Percentiles rank a stretch among this genome's conserved stretches.
Conservation (phyloP, 2,113 vertebrate species). For the Canis aureus region DNA sequence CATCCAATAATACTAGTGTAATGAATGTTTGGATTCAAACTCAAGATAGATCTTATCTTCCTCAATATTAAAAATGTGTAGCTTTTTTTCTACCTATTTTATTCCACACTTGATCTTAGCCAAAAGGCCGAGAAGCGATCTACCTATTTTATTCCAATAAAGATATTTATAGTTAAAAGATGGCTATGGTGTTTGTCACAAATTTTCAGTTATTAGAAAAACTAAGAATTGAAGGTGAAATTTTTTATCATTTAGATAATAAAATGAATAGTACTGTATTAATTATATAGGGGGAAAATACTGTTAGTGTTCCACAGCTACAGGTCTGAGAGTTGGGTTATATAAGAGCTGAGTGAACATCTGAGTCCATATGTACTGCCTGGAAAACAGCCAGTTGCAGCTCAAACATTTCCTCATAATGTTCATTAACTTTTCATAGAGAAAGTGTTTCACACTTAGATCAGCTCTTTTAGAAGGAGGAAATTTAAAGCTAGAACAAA, state of each 20-base stretch:
- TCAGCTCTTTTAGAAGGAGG: constrained; percentile 69
- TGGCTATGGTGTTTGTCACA: background rate
- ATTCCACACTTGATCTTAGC: background rate
- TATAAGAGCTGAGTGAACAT: background rate
- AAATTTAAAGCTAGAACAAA: constrained; percentile 74
- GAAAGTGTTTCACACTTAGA: constrained; percentile 71
- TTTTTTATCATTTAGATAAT: constrained; percentile 14
- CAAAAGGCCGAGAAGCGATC: too few relatives aligned
- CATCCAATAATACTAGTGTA: background rate
- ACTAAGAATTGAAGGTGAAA: background rate
- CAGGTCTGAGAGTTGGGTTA: background rate
- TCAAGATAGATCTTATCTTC: background rate
- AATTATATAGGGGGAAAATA: background rate
- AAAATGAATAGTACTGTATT: background rate
- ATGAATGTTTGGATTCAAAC: constrained; percentile 13
- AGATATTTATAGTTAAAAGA: background rate
- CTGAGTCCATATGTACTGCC: constrained; percentile 44
- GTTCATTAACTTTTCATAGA: constrained; percentile 47
- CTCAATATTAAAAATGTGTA: background rate
- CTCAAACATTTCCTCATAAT: constrained; percentile 55
- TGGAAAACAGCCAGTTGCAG: constrained; percentile 37
- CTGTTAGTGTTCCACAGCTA: background rate
- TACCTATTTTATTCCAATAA: background rate
- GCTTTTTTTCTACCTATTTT: background rate
- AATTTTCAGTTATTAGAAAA: background rate